Evolutionary conservation across 2,797 vertebrate genomes (phyloP), one percentile per base, ranked within the genome.

Genomic region (Micrastur ruficollis): DNA sequence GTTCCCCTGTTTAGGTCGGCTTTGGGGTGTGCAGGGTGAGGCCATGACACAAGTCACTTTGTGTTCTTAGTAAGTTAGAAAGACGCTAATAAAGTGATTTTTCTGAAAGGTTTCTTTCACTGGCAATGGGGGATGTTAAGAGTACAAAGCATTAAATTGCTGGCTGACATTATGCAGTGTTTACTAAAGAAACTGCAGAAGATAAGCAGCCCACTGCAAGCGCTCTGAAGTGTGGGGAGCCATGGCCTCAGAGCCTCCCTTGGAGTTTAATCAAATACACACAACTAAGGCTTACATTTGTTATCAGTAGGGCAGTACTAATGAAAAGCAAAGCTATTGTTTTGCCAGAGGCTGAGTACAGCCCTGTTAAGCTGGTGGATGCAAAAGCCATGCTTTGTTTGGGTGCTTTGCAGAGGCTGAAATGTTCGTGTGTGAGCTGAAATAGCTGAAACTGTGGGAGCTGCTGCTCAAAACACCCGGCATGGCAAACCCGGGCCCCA

Each of bases 51-150:
- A 36, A 86, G 62, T 47, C 47, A 78, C 56, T 70, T 49, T 91
- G 66, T 59, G 83, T 89, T 96, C 94, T 96, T 81, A 80, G 93
- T 93, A 88, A 94, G 80, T n/a, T 91, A 81, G 90, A 86, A 92
- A 95, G 90, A 70, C 12, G 42, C 27, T 78, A 81, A 88, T 56
- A 78, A 86, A 94, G 86, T 36, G 46, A 82, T 83, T 95, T 89
- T 95, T 96, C 88, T 68, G 81, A 92, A 80, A 86, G 68, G n/a
- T 70, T 80, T 47, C 59, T 92, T 97, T 96, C 86, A 74, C 71
- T 90, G 90, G 58, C 87, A 92, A 27, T 25, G 27, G 79, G 53
- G 32, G 17, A 89, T 71, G 61, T 90, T 82, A n/a, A n/a, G 74
- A 85, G n/a, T 83, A 90, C 71, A 96, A 93, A 97, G 70, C 79